A percentile compares a stretch with the other conserved stretches of the same genome.
phyloP scores from a whole-genome alignment of 2,113 vertebrate genomes.

The Xenopus borealis region DNA sequence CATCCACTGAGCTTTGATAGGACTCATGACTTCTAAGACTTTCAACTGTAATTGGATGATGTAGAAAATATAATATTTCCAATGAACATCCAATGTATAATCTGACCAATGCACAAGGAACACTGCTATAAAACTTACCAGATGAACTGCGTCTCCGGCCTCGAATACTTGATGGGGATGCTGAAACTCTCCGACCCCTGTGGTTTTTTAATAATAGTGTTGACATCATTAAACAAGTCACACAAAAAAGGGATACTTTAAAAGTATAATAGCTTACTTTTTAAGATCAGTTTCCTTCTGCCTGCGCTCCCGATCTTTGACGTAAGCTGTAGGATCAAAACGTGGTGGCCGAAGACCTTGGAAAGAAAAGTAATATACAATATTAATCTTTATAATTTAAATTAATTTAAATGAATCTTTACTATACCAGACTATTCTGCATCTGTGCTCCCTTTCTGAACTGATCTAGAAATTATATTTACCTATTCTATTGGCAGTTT shows the following conservation, averaged over 20 bases:
- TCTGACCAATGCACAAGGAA: no score
- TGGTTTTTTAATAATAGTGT: neutral
- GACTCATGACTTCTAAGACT: conserved; percentile 77
- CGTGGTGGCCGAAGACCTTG: conserved; percentile 64
- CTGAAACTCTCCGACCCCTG: conserved; percentile 17
- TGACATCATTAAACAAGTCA: no score
- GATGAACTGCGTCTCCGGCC: conserved; percentile 33
- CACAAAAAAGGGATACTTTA: no score
- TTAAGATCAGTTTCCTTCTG: conserved; percentile 75
- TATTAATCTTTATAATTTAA: no score
- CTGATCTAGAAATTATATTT: no score
- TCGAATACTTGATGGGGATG: conserved; percentile 16
- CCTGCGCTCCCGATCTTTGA: conserved; percentile 76
- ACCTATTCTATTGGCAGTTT: no score
- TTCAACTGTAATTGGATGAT: conserved; percentile 64
- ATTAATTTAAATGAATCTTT: no score
- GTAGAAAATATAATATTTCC: no score
- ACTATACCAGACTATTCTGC: no score
- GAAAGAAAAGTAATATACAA: neutral
- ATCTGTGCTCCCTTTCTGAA: no score
- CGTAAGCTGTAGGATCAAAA: conserved; percentile 87
- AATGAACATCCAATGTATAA: no score
- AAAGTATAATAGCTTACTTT: conserved; percentile 62
- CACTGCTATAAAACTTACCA: neutral
- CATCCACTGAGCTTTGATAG: conserved; percentile 75